Evolutionary conservation across 2,888 invertebrate genomes (phyloP).

Genomic region (Agrotis exclamationis): DNA sequence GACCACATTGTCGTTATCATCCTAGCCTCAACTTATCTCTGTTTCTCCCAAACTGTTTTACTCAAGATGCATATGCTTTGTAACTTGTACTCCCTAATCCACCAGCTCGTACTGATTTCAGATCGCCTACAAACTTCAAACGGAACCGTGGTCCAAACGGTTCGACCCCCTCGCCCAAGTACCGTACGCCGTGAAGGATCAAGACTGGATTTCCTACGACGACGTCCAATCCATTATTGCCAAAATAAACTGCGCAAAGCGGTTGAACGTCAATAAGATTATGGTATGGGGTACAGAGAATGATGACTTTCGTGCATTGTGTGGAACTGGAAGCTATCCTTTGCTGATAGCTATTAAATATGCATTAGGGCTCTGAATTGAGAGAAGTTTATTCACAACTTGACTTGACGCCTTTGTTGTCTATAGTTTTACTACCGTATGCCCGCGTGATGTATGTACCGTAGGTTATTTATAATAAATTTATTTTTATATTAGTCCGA

Average conservation of each 20-base stretch:
- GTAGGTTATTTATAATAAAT: too few species aligned
- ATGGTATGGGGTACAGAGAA: slow-evolving; percentile 96
- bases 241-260: slow-evolving; percentile 86
- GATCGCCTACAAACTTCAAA: slow-evolving; percentile 89
- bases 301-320: slow-evolving; percentile 93
- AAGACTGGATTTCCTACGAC: slow-evolving; percentile 94
- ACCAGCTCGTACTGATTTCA: slow-evolving; percentile 67
- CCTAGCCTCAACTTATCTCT: too few species aligned
- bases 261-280: slow-evolving; percentile 88
- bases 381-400: too few species aligned
- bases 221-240: slow-evolving; percentile 88
- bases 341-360: slow-evolving; percentile 91
- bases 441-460: too few species aligned
- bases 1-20: too few species aligned
- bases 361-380: slow-evolving; percentile 59
- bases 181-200: slow-evolving; percentile 91
- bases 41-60: too few species aligned
- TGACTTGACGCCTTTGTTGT: too few species aligned
- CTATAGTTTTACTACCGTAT: too few species aligned
- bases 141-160: slow-evolving; percentile 89
- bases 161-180: slow-evolving; percentile 91
- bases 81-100: not conserved
- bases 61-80: too few species aligned
- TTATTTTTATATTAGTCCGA: too few species aligned
- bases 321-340: slow-evolving; percentile 91